Conservation (phyloP, 2,113 vertebrate genomes). For the Sciurus niger region DNA sequence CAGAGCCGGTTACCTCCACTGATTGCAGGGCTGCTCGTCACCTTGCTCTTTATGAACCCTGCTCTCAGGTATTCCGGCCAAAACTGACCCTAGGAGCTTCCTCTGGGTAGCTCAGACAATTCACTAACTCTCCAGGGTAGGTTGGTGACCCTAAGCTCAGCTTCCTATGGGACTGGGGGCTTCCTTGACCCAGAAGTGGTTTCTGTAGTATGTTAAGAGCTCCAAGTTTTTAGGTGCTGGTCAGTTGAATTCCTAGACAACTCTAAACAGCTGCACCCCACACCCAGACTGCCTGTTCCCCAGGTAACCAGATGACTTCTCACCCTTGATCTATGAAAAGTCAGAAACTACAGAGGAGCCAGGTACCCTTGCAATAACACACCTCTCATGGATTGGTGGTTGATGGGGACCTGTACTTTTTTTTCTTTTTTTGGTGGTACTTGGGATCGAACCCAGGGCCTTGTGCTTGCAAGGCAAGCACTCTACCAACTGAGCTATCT, state of each 20-base stretch:
- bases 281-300: background rate
- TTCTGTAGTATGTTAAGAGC: background rate
- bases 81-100: background rate
- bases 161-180: background rate
- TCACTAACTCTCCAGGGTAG: background rate
- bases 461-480: too few relatives aligned
- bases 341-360: background rate
- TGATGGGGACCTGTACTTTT: background rate
- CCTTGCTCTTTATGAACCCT: background rate
- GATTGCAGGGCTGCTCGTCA: background rate
- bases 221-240: background rate
- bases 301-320: background rate
- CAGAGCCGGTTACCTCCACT: too few relatives aligned
- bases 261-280: background rate
- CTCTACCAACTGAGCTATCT: too few relatives aligned
- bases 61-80: background rate
- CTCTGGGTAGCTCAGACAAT: background rate
- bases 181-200: background rate
- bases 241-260: background rate
- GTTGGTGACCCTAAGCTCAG: background rate
- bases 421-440: too few relatives aligned
- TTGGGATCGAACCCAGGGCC: too few relatives aligned
- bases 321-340: background rate
- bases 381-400: background rate
- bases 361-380: background rate